Percentiles rank a stretch among this genome's conserved stretches.
These are phyloP conservation scores for Miltochrista miniata DNA, from an alignment of 2,888 invertebrate genomes.

Conservation along the genomic window DNA sequence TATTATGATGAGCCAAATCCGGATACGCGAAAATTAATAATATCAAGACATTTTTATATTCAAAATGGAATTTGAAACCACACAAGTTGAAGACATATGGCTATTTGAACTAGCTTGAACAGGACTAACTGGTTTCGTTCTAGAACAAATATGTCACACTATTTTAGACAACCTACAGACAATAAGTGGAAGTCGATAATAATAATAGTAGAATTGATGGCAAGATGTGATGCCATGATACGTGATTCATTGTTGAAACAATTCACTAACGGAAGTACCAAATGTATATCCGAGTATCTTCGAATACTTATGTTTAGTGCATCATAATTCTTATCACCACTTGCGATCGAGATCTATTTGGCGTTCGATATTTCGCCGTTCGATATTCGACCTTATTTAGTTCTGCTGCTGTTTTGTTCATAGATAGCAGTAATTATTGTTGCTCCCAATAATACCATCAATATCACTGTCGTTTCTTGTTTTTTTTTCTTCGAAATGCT, in stretches of 20 bases:
- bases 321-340: not conserved
- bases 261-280: conserved; percentile 9
- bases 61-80: not conserved
- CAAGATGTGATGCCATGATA: not conserved
- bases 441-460: too few species aligned
- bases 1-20: not conserved
- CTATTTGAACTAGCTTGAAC: not conserved
- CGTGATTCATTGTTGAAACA: conserved; percentile 13
- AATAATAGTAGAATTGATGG: not conserved
- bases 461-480: too few species aligned
- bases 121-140: not conserved
- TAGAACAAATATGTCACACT: not conserved
- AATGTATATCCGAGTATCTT: not conserved
- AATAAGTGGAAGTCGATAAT: not conserved
- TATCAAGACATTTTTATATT: not conserved
- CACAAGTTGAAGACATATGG: not conserved
- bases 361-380: not conserved
- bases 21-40: too few species aligned
- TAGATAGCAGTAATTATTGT: too few species aligned
- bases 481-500: too few species aligned
- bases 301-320: not conserved
- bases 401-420: too few species aligned
- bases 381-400: not conserved
- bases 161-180: not conserved
- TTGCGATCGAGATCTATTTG: too few species aligned